A percentile compares a stretch with the other conserved stretches of the same genome.
Evolutionary conservation across 2,797 vertebrate genomes (phyloP).

Genomic region (Myoxocephalus aenaeus): DNA sequence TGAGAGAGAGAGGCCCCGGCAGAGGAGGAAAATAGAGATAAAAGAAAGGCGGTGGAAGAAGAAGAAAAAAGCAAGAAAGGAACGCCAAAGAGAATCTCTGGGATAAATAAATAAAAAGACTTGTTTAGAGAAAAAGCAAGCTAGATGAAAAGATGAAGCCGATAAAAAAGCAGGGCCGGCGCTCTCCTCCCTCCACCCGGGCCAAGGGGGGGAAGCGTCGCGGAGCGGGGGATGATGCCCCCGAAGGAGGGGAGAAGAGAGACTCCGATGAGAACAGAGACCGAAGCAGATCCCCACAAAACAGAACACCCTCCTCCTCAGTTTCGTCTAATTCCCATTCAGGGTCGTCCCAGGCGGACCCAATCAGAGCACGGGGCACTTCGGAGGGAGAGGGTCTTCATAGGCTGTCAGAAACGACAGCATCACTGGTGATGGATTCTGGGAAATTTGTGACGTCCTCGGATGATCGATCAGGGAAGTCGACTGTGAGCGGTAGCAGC

Average conservation of each 20-base stretch:
- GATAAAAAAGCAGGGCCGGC: slow-evolving; percentile 88
- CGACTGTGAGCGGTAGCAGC: slow-evolving; percentile 60
- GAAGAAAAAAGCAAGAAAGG: slow-evolving; percentile 53
- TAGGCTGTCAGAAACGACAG: slow-evolving; percentile 60
- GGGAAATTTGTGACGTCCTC: slow-evolving; percentile 62
- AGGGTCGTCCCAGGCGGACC: slow-evolving; percentile 76
- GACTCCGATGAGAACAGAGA: slow-evolving; percentile 81
- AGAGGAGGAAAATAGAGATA: slow-evolving; percentile 70
- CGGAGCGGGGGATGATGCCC: slow-evolving; percentile 78
- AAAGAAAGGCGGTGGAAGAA: slow-evolving; percentile 48
- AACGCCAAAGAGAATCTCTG: slow-evolving; percentile 69
- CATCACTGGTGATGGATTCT: slow-evolving; percentile 56
- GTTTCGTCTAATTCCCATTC: slow-evolving; percentile 69
- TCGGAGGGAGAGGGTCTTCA: slow-evolving; percentile 73
- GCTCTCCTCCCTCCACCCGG: slow-evolving; percentile 88
- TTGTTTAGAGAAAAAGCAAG: slow-evolving; percentile 65
- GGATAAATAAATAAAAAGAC: slow-evolving; percentile 73
- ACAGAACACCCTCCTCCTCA: slow-evolving; percentile 68
- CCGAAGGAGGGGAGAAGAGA: slow-evolving; percentile 83
- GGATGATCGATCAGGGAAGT: slow-evolving; percentile 66
- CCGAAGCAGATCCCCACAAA: slow-evolving; percentile 76
- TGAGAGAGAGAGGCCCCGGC: slow-evolving; percentile 70
- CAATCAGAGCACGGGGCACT: slow-evolving; percentile 50
- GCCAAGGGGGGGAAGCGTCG: slow-evolving; percentile 88
- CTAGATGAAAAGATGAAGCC: slow-evolving; percentile 89